Evolutionary conservation across 1,140 invertebrate genomes (phyloP).

Genomic region (Neotoxoptera formosana): DNA sequence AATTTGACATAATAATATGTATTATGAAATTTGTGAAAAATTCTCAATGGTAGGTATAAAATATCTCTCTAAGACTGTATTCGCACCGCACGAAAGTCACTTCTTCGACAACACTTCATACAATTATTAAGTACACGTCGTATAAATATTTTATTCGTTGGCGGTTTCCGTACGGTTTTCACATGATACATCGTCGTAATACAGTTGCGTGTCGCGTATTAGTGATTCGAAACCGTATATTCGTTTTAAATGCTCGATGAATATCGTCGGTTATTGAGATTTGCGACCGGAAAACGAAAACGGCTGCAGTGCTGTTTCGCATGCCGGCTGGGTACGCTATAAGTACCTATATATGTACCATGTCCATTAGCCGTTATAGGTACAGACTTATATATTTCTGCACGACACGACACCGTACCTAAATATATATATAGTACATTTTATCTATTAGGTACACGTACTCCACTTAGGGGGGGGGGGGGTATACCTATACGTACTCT

Average conservation of each 20-base stretch:
- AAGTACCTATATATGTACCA: too few relatives aligned
- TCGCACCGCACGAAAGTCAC: not conserved
- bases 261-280: not conserved
- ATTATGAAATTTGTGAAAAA: not conserved
- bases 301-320: too few relatives aligned
- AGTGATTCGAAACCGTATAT: not conserved
- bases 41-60: not conserved
- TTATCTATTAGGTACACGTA: not conserved
- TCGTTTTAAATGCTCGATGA: not conserved
- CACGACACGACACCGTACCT: not conserved
- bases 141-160: not conserved
- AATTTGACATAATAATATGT: not conserved
- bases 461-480: not conserved
- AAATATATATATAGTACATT: not conserved
- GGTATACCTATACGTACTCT: not conserved
- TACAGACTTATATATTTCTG: not conserved
- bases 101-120: not conserved
- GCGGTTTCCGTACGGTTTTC: not conserved
- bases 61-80: not conserved
- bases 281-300: not conserved
- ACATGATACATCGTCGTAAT: not conserved
- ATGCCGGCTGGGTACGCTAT: too few relatives aligned
- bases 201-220: too few relatives aligned
- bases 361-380: not conserved
- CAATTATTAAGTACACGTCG: too few relatives aligned